Conservation (phyloP, 2,888 invertebrate species). For the Trachelus iudaicus region DNA sequence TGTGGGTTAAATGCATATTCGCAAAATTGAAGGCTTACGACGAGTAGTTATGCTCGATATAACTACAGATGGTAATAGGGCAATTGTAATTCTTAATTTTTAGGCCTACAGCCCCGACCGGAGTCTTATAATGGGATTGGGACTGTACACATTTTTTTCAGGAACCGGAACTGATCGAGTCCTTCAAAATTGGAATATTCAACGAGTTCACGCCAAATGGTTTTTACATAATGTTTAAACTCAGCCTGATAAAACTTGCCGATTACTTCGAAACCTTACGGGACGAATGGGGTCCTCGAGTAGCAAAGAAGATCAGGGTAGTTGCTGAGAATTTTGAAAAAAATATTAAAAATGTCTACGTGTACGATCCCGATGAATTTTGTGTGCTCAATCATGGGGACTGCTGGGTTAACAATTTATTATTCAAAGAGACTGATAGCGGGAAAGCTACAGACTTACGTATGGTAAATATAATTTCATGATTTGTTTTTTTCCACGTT, state of each 20-base stretch:
- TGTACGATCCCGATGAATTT: slow-evolving; percentile 37
- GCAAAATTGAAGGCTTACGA: too few relatives aligned
- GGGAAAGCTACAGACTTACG: slow-evolving; percentile 32
- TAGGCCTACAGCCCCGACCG: too few relatives aligned
- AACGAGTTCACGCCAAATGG: neutral
- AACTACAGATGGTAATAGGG: too few relatives aligned
- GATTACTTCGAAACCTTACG: slow-evolving; percentile 27
- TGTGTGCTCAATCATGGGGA: slow-evolving; percentile 50
- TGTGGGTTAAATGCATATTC: too few relatives aligned
- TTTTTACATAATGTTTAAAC: slow-evolving; percentile 1
- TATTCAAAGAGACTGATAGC: slow-evolving; percentile 36
- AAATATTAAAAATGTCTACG: slow-evolving; percentile 10
- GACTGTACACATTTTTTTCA: slow-evolving; percentile 14
- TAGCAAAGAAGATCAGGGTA: slow-evolving; percentile 21
- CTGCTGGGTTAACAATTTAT: slow-evolving; percentile 45
- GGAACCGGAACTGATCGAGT: slow-evolving; percentile 31
- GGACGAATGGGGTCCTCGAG: slow-evolving; percentile 19
- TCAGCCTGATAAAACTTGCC: slow-evolving; percentile 21
- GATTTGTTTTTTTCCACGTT: neutral
- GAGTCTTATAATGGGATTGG: too few relatives aligned
- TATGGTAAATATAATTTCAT: slow-evolving; percentile 29
- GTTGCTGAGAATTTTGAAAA: neutral
- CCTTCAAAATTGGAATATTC: slow-evolving; percentile 18
- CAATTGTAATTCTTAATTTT: too few relatives aligned
- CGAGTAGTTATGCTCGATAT: too few relatives aligned